A percentile compares a stretch with the other conserved stretches of the same genome.
Evolutionary conservation across 2,888 invertebrate genomes (phyloP).

Genomic region (Stenolophus ochropezus): DNA sequence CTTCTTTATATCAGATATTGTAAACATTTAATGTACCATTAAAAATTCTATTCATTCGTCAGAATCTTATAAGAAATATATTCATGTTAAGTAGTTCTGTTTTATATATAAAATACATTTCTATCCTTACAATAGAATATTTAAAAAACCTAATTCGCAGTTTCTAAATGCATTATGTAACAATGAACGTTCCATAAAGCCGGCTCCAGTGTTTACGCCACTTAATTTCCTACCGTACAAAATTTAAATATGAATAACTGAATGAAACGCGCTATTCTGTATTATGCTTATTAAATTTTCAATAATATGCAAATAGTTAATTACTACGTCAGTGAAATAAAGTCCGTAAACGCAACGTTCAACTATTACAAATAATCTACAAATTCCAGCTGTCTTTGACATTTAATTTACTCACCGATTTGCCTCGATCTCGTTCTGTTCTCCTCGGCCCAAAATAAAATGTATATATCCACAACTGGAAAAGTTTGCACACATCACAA

Average conservation of each 20-base stretch:
- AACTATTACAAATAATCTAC: constrained; percentile 16
- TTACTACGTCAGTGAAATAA: constrained; percentile 22
- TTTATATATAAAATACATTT: constrained; percentile 31
- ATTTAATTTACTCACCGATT: constrained; percentile 9
- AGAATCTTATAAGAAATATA: constrained; percentile 9
- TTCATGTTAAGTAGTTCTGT: neutral
- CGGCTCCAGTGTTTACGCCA: constrained; percentile 48
- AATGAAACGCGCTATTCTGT: constrained; percentile 48
- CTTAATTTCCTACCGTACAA: constrained; percentile 43
- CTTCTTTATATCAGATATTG: neutral
- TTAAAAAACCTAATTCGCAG: constrained; percentile 47
- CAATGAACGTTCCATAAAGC: constrained; percentile 46
- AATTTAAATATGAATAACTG: constrained; percentile 56
- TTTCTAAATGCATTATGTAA: constrained; percentile 54
- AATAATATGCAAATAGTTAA: constrained; percentile 51
- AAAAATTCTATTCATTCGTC: neutral
- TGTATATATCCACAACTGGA: constrained; percentile 21
- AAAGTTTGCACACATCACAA: constrained; percentile 30
- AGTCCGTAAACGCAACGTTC: constrained; percentile 10
- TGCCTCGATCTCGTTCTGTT: neutral
- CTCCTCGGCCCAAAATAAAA: neutral
- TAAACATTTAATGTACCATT: neutral
- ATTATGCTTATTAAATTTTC: constrained; percentile 47
- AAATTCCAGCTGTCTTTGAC: neutral
- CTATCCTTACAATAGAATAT: constrained; percentile 42